These are phyloP conservation scores for Sparus aurata DNA, from an alignment of 2,797 vertebrate genomes.

Conservation along the genomic window DNA sequence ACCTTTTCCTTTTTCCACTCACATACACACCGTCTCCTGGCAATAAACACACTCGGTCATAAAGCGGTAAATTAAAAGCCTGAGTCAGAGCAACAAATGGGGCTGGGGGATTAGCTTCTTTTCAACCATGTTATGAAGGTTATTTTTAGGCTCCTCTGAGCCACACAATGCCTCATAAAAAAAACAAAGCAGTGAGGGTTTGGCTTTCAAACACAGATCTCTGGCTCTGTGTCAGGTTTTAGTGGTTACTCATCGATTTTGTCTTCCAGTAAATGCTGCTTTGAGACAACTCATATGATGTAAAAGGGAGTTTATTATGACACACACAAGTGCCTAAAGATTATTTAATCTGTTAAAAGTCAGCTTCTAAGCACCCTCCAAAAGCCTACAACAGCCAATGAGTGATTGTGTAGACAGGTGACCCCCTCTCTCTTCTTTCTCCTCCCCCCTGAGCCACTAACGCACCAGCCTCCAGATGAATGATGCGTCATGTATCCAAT, in stretches of 20 bases:
- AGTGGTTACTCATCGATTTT: conserved; percentile 14
- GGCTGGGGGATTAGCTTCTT: conserved; percentile 55
- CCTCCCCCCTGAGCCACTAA: too few relatives aligned
- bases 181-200: conserved; percentile 35
- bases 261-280: conserved; percentile 26
- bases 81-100: conserved; percentile 61
- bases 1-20: conserved; percentile 1
- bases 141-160: conserved; percentile 68
- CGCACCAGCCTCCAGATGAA: too few relatives aligned
- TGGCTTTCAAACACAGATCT: conserved; percentile 36
- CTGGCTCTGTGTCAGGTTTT: conserved; percentile 16
- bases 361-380: too few relatives aligned
- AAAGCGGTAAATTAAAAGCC: conserved; percentile 61
- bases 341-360: neutral
- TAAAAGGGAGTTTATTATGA: neutral
- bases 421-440: too few relatives aligned
- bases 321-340: neutral
- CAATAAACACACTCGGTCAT: conserved; percentile 41
- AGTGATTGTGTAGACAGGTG: too few relatives aligned
- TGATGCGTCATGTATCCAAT: too few relatives aligned
- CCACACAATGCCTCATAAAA: conserved; percentile 52
- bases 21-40: neutral
- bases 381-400: too few relatives aligned
- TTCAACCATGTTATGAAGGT: conserved; percentile 57
- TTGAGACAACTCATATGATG: neutral